A percentile compares a stretch with the other conserved stretches of the same genome.
These are phyloP conservation scores for Oceanites oceanicus DNA, from an alignment of 2,113 vertebrate species.

Conservation along the genomic window DNA sequence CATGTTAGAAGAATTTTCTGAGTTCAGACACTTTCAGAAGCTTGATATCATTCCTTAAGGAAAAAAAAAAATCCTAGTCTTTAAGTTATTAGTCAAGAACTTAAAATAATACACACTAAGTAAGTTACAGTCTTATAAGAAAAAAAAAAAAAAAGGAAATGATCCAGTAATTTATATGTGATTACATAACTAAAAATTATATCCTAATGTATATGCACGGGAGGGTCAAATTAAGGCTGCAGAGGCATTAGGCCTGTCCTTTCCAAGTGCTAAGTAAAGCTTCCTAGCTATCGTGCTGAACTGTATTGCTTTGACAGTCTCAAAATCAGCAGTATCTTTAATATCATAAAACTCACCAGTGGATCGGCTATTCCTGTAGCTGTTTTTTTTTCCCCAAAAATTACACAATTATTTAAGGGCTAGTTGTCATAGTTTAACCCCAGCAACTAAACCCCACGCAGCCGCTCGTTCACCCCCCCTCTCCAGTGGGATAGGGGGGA, in stretches of 20 bases:
- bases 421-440: not conserved
- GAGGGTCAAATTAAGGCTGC: not conserved
- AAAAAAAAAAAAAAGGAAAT: not conserved
- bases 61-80: not conserved
- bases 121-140: not conserved
- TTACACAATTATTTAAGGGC: not conserved
- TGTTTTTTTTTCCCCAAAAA: not conserved
- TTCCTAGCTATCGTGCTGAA: not conserved
- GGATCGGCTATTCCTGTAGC: not conserved
- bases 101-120: not conserved
- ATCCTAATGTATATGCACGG: not conserved
- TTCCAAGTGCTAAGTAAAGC: not conserved
- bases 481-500: too few species aligned
- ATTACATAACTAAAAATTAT: not conserved
- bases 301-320: not conserved
- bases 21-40: not conserved
- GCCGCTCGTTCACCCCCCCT: too few species aligned
- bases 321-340: not conserved
- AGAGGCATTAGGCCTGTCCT: not conserved
- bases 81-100: not conserved
- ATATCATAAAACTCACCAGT: not conserved
- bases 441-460: too few species aligned
- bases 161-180: not conserved
- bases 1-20: not conserved
- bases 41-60: not conserved